Evolutionary conservation across 2,888 invertebrate species (phyloP).

Genomic region (Baronia brevicornis): DNA sequence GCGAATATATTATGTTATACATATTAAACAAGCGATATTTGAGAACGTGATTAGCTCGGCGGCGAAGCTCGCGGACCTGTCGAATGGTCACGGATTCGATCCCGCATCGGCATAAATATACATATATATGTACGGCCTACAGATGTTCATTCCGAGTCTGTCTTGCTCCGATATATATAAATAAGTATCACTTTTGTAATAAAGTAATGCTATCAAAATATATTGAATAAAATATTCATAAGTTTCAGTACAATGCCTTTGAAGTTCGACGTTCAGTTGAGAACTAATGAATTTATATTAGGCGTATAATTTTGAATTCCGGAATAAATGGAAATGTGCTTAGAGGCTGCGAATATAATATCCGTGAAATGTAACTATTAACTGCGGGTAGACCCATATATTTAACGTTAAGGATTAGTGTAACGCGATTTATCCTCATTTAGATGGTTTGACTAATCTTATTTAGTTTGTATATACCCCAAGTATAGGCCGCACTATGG

Average conservation of each 20-base stretch:
- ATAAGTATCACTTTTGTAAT: too few species aligned
- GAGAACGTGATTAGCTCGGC: too few species aligned
- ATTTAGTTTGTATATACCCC: conserved; percentile 7
- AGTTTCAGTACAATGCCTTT: conserved; percentile 6
- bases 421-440: conserved; percentile 11
- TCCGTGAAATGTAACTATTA: conserved; percentile 10
- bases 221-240: conserved; percentile 13
- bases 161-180: background rate
- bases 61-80: too few species aligned
- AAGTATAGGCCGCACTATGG: conserved; percentile 10
- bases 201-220: conserved; percentile 6
- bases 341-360: background rate
- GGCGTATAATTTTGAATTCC: conserved; percentile 1
- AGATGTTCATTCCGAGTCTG: too few species aligned
- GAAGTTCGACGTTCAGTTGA: conserved; percentile 8
- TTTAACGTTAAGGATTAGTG: conserved; percentile 14
- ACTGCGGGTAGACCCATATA: conserved; percentile 8
- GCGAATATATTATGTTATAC: too few species aligned
- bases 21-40: too few species aligned
- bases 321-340: background rate
- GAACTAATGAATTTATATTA: conserved; percentile 5
- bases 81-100: too few species aligned
- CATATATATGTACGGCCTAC: too few species aligned
- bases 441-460: conserved; percentile 11
- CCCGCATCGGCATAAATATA: too few species aligned